Base-by-base conservation (phyloP, 2,888 invertebrate genomes). In the Halocaridina rubra region DNA sequence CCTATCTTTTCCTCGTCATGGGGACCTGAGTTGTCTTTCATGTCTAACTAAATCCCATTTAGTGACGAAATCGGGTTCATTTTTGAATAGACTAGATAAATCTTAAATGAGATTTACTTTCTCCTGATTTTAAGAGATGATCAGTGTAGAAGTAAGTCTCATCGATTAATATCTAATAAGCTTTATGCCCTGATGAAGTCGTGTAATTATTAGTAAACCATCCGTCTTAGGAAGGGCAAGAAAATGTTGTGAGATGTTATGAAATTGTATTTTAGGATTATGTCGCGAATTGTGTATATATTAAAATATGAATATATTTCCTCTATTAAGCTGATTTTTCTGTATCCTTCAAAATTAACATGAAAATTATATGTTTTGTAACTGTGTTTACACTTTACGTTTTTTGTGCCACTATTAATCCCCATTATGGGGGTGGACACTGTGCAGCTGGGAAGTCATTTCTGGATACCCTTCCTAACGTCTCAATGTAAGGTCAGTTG, bases 271-370 rank as follows among this genome's bases (percentile, higher is more conserved):
- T 80, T 72, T 80, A 80, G 80, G 61, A 80, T 59, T 39, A 39
- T 80, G 46, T 32, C 59, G 33, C 57, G 30, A 72, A 72, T 59
- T 59, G 39, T 80, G 72, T 59, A 80, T 80, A 80, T 80, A 80
- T 80, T 29, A 46, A 80, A 57, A 53, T 59, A 80, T 80, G 71
- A 71, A 67, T 77, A 80, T 80, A 80, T 80, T 80, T 80, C 80
- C 71, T 80, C 72, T 80, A 80, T 33, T 32, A 72, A 33, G 27
- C 29, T 16, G n/a, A 33, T 72, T 59, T 1, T 53, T 53, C 19
- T n/a, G n/a, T n/a, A n/a, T n/a, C n/a, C n/a, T n/a, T n/a, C n/a
- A n/a, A n/a, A n/a, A n/a, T n/a, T n/a, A n/a, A n/a, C n/a, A n/a
- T n/a, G n/a, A 39, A 39, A 39, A 13, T 39, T 39, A 39, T 39